A percentile compares a stretch with the other conserved stretches of the same genome.
Conservation (phyloP, 2,797 vertebrate genomes). For the Danio kyathit region DNA sequence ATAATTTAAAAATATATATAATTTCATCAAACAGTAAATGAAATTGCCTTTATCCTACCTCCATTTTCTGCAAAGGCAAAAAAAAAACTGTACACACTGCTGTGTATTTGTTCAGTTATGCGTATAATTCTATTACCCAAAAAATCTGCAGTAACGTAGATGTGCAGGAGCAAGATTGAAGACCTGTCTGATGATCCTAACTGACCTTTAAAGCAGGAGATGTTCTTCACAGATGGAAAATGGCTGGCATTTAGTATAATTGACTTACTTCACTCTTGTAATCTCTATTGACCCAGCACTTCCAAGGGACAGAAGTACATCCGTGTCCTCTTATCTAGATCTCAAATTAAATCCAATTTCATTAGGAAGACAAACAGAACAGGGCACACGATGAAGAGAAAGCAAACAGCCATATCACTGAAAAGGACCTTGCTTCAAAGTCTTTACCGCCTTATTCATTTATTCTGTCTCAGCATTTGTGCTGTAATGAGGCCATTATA, state of each 20-base stretch:
- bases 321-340: conserved; percentile 41
- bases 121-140: not conserved
- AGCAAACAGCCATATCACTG: conserved; percentile 19
- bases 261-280: conserved; percentile 46
- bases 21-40: no score
- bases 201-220: conserved; percentile 53
- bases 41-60: not conserved
- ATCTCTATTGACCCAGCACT: conserved; percentile 47
- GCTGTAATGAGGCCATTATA: not conserved
- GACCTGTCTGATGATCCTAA: conserved; percentile 30
- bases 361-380: conserved; percentile 50
- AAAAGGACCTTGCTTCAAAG: conserved; percentile 10
- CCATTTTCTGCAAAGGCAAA: not conserved
- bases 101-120: not conserved
- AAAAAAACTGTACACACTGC: not conserved
- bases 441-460: not conserved
- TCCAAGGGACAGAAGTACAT: conserved; percentile 34
- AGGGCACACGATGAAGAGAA: conserved; percentile 5
- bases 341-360: conserved; percentile 41
- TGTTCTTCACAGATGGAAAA: conserved; percentile 52
- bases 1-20: no score
- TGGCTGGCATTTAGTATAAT: conserved; percentile 55
- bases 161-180: conserved; percentile 14
- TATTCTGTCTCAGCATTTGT: not conserved
- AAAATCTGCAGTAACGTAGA: not conserved